Percentiles rank a stretch among this genome's conserved stretches.
Evolutionary conservation across 2,797 vertebrate species (phyloP).

Genomic region (Uromys caudimaculatus): DNA sequence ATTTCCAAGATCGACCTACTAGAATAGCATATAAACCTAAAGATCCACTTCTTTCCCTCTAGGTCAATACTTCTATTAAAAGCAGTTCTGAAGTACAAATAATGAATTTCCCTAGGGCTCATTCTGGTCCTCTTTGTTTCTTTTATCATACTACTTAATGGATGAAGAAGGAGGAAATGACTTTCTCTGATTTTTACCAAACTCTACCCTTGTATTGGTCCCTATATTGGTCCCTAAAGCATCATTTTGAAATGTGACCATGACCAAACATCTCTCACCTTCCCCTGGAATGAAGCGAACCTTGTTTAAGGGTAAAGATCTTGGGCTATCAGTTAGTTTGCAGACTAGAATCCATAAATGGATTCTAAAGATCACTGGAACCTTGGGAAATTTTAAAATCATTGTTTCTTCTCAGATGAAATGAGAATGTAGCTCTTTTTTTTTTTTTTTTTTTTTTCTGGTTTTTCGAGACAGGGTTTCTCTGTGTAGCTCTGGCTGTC

Average conservation of each 20-base stretch:
- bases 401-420: neutral
- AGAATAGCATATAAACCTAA: neutral
- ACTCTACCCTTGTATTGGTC: neutral
- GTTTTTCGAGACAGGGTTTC: too few relatives aligned
- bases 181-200: slow-evolving; percentile 36
- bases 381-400: neutral
- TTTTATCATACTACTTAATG: neutral
- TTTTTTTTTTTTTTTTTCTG: too few relatives aligned
- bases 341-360: neutral
- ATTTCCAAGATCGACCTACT: neutral
- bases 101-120: neutral
- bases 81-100: neutral
- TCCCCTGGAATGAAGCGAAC: neutral
- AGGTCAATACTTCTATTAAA: neutral
- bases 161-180: neutral
- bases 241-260: neutral
- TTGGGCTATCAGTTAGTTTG: neutral
- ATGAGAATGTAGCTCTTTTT: neutral
- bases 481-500: too few relatives aligned
- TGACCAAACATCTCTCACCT: neutral
- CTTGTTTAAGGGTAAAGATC: neutral
- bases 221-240: neutral
- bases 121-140: neutral
- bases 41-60: neutral
- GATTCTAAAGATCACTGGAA: neutral